Conservation (phyloP, 2,888 invertebrate genomes). For the Epinotia brunnichana region DNA sequence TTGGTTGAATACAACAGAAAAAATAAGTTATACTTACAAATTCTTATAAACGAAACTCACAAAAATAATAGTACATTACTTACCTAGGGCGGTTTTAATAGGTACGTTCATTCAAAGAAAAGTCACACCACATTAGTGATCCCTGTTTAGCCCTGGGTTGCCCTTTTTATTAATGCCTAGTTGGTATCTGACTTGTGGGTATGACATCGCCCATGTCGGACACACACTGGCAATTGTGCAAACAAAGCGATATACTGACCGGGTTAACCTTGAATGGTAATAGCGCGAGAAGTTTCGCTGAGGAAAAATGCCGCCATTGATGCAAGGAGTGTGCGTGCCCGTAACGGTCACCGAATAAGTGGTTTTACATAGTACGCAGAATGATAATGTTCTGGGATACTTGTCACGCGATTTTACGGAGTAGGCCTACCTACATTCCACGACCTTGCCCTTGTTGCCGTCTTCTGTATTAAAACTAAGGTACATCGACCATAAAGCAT, state of each 20-base stretch:
- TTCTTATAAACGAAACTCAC: too few relatives aligned
- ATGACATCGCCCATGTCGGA: slow-evolving; percentile 49
- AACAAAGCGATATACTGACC: slow-evolving; percentile 80
- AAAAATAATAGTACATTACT: too few relatives aligned
- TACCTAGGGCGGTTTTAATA: too few relatives aligned
- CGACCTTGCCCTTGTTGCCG: slow-evolving; percentile 67
- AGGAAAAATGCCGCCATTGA: slow-evolving; percentile 83
- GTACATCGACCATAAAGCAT: background rate
- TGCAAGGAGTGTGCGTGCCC: slow-evolving; percentile 79
- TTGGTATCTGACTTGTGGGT: slow-evolving; percentile 26
- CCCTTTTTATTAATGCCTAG: slow-evolving; percentile 1
- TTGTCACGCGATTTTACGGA: slow-evolving; percentile 72
- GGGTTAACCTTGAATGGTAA: slow-evolving; percentile 82
- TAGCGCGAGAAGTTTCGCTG: slow-evolving; percentile 78
- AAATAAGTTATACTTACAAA: too few relatives aligned
- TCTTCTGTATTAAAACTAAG: background rate
- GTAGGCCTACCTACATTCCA: slow-evolving; percentile 66
- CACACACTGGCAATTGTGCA: slow-evolving; percentile 65
- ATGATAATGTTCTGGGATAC: slow-evolving; percentile 78
- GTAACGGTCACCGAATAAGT: slow-evolving; percentile 83
- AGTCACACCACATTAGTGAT: background rate
- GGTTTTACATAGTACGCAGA: slow-evolving; percentile 79
- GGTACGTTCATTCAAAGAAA: too few relatives aligned
- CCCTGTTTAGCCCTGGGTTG: background rate
- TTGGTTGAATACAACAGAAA: too few relatives aligned